phyloP scores from a whole-genome alignment of 2,797 vertebrate species.

The Sciurus vulgaris region DNA sequence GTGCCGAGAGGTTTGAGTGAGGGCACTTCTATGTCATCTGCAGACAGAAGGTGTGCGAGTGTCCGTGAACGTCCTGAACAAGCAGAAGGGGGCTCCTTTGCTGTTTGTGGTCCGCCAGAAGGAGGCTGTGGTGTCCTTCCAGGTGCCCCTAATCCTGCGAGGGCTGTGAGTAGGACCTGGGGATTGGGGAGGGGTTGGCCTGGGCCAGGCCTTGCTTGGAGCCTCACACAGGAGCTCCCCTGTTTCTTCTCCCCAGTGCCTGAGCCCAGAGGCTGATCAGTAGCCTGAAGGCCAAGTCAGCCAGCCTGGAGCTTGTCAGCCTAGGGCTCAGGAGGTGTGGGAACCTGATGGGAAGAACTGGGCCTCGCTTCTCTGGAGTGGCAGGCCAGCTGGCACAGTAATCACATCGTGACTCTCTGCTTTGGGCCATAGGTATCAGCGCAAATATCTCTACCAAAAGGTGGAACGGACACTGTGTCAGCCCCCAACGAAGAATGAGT shows the following conservation, averaged over 20 bases:
- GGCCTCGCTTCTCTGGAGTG: not conserved
- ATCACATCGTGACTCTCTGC: not conserved
- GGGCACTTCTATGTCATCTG: not conserved
- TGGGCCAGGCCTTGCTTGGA: not conserved
- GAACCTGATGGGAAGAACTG: not conserved
- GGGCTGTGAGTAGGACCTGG: slow-evolving; percentile 94
- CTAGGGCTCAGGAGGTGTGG: not conserved
- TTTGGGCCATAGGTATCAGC: slow-evolving; percentile 91
- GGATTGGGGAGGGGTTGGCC: not conserved
- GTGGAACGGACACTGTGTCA: slow-evolving; percentile 96
- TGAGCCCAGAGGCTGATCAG: not conserved
- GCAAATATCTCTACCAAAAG: slow-evolving; percentile 96
- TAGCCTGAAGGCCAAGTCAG: not conserved
- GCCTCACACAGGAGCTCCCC: not conserved
- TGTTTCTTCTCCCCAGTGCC: not conserved
- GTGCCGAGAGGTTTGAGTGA: not conserved
- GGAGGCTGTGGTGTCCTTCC: slow-evolving; percentile 97
- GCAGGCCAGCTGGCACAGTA: not conserved
- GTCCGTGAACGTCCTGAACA: slow-evolving; percentile 93
- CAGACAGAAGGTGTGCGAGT: slow-evolving; percentile 97
- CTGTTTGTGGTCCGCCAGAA: slow-evolving; percentile 97
- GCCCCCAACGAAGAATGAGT: slow-evolving; percentile 91
- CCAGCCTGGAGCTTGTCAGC: not conserved
- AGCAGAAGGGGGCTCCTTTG: slow-evolving; percentile 91
- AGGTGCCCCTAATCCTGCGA: slow-evolving; percentile 96